Base-by-base conservation (phyloP, 1,140 invertebrate species). In the Steinernema khuongi region DNA sequence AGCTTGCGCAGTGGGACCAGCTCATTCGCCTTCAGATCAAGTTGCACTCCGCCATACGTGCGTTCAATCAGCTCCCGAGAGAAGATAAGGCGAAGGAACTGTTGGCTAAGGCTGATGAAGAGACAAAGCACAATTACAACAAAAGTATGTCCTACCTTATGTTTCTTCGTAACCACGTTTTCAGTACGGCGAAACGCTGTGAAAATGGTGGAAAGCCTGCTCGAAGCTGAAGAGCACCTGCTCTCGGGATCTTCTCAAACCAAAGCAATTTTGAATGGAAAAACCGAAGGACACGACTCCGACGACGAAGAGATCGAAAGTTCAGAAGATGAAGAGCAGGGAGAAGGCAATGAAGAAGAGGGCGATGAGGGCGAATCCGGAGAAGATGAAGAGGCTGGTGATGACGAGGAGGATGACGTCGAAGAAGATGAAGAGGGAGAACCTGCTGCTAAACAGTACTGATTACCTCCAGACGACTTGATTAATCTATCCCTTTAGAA, bases 401-500 rank as follows among this genome's bases (percentile, higher is more conserved):
- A 78, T 31, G 77, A 73, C n/a, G 66, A 67, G 14, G 66, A 77
- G 28, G 67, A 70, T 0, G 73, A 81, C 4, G 75, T 71, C 36
- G 76, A 73, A 71, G 79, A 77, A 7, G 72, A 72, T 22, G 75
- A 78, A 7, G 11, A 76, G 79, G 29, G 76, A 81, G n/a, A n/a
- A n/a, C n/a, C n/a, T n/a, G n/a, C n/a, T n/a, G n/a, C n/a, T n/a
- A n/a, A n/a, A n/a, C n/a, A n/a, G n/a, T n/a, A n/a, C n/a, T n/a
- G n/a, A n/a, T n/a, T n/a, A n/a, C n/a, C n/a, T n/a, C n/a, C n/a
- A n/a, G n/a, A n/a, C n/a, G n/a, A n/a, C n/a, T n/a, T n/a, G n/a
- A n/a, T n/a, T n/a, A n/a, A n/a, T n/a, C n/a, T n/a, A n/a, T n/a
- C n/a, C n/a, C n/a, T n/a, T n/a, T n/a, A n/a, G n/a, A n/a, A n/a